phyloP scores from a whole-genome alignment of 2,113 vertebrate species.

The Eulemur rufifrons region DNA sequence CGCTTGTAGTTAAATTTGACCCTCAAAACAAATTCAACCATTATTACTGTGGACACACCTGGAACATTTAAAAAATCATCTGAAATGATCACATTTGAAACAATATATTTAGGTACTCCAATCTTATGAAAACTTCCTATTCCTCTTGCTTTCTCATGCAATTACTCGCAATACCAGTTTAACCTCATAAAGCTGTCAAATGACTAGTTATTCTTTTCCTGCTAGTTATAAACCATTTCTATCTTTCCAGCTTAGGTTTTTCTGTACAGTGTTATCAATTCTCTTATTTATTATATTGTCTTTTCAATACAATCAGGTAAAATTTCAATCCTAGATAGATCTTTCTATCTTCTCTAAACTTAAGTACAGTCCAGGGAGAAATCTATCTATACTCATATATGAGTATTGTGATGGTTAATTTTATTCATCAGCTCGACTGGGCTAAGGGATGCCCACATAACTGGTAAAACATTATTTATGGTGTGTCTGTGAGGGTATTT shows the following conservation, averaged over 20 bases:
- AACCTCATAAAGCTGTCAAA: neutral
- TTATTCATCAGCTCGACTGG: neutral
- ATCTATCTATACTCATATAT: neutral
- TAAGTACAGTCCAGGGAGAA: neutral
- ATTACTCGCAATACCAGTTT: neutral
- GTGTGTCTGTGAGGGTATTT: neutral
- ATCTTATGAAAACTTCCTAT: neutral
- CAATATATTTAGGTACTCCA: neutral
- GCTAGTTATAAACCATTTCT: neutral
- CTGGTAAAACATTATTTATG: neutral
- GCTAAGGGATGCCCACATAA: neutral
- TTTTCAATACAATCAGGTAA: neutral
- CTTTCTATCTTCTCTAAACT: neutral
- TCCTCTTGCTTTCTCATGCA: neutral
- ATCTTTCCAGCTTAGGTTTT: neutral
- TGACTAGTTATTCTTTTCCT: neutral
- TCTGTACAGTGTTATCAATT: neutral
- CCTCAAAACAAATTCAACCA: neutral
- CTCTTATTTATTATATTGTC: neutral
- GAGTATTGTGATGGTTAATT: neutral
- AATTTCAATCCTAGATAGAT: neutral
- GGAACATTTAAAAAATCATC: neutral
- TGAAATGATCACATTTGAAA: neutral
- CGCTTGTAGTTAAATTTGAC: neutral
- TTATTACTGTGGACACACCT: neutral